A percentile compares a stretch with the other conserved stretches of the same genome.
These are phyloP conservation scores for Onchidella celtica DNA, from an alignment of 2,888 invertebrate species.

Conservation along the genomic window DNA sequence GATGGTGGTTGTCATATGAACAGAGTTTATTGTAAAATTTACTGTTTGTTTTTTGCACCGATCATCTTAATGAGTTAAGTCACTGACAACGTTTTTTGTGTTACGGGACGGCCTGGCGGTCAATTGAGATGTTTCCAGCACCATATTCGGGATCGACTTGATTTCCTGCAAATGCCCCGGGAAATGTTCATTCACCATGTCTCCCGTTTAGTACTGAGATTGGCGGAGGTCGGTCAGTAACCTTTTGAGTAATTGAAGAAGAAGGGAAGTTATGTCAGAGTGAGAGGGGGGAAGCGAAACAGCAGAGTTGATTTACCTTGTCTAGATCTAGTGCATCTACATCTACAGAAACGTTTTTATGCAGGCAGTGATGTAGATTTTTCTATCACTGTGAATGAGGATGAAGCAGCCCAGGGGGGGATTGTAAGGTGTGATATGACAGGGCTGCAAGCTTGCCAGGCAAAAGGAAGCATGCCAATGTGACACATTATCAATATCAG, in stretches of 20 bases:
- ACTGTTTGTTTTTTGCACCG: too few relatives aligned
- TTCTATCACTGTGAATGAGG: not conserved
- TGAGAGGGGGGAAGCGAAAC: too few relatives aligned
- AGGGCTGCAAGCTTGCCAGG: not conserved
- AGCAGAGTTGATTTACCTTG: too few relatives aligned
- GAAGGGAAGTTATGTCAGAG: too few relatives aligned
- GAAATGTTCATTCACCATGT: not conserved
- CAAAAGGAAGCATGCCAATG: not conserved
- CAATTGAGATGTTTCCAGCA: not conserved
- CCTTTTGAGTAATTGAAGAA: too few relatives aligned
- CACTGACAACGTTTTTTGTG: not conserved
- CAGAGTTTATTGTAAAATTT: too few relatives aligned
- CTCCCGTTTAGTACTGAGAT: not conserved
- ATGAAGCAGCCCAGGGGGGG: not conserved
- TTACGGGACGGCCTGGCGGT: not conserved
- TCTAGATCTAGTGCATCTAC: not conserved
- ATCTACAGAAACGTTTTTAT: not conserved
- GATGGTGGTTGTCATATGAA: too few relatives aligned
- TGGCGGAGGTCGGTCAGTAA: too few relatives aligned
- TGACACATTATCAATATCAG: not conserved
- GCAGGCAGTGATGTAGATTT: not conserved
- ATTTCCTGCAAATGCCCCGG: not conserved
- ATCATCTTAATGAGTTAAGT: too few relatives aligned
- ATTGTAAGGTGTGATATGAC: slow-evolving; percentile 12
- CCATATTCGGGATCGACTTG: not conserved